Percentiles rank a stretch among this genome's conserved stretches.
phyloP scores from a whole-genome alignment of 2,113 vertebrate species.

The Hippocampus comes region DNA sequence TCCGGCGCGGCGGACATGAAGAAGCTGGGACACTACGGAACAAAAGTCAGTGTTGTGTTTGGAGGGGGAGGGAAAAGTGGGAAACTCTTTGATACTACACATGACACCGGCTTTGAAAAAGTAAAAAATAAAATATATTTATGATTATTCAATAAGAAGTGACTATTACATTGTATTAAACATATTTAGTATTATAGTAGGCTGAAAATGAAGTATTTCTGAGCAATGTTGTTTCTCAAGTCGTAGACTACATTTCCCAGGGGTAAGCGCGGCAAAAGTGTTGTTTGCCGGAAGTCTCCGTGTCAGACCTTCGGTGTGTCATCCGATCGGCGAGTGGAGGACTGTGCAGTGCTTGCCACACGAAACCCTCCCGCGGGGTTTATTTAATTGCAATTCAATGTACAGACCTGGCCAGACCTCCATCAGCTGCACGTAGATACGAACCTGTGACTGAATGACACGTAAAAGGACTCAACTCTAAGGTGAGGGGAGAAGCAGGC shows the following conservation, averaged over 20 bases:
- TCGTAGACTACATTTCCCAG: conserved; percentile 62
- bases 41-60: conserved; percentile 35
- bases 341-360: conserved; percentile 19
- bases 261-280: conserved; percentile 18
- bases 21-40: background rate
- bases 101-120: background rate
- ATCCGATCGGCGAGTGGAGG: conserved; percentile 58
- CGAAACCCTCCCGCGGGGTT: conserved; percentile 13
- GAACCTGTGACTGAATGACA: conserved; percentile 25
- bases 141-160: background rate
- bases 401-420: background rate
- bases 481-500: conserved; percentile 44
- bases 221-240: background rate
- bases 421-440: background rate
- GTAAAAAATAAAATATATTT: background rate
- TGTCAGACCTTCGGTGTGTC: conserved; percentile 36
- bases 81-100: background rate
- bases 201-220: background rate
- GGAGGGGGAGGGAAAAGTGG: background rate
- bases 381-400: conserved; percentile 3
- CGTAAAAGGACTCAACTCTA: background rate
- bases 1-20: background rate
- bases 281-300: conserved; percentile 65
- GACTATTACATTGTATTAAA: background rate
- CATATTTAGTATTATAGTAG: background rate